phyloP scores from a whole-genome alignment of 2,797 vertebrate genomes.

The Mallotus villosus region DNA sequence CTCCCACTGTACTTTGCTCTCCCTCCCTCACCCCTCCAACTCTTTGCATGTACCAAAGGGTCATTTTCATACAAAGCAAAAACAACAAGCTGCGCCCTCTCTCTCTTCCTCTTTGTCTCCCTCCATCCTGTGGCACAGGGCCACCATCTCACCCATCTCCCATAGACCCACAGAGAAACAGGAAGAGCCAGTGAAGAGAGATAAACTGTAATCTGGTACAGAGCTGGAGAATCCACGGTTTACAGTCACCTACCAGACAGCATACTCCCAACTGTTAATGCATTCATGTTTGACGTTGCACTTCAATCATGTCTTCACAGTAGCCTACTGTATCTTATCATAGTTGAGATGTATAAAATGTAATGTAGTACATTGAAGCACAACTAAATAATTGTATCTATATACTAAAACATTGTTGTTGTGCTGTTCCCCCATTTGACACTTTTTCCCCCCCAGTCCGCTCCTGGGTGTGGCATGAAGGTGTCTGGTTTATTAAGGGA shows the following conservation, averaged over 20 bases:
- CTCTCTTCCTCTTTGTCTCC: not conserved
- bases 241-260: no score
- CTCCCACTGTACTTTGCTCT: not conserved
- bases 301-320: no score
- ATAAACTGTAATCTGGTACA: constrained; percentile 39
- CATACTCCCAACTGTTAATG: not conserved
- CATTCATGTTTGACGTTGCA: no score
- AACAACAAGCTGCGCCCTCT: not conserved
- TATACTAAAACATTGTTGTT: no score
- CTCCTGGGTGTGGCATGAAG: not conserved
- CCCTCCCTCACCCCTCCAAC: no score
- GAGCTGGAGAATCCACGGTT: no score
- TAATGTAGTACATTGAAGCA: no score
- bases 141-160: not conserved
- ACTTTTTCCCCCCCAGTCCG: no score
- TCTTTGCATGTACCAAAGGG: not conserved
- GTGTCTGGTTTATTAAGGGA: constrained; percentile 14
- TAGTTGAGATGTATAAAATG: no score
- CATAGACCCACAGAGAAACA: constrained; percentile 18
- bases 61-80: constrained; percentile 2
- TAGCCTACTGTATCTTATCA: no score
- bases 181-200: constrained; percentile 31
- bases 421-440: no score
- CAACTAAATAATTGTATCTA: no score
- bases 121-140: constrained; percentile 34